A percentile compares a stretch with the other conserved stretches of the same genome.
Evolutionary conservation across 1,140 invertebrate genomes (phyloP).

Genomic region (Tetragonula clypearis): DNA sequence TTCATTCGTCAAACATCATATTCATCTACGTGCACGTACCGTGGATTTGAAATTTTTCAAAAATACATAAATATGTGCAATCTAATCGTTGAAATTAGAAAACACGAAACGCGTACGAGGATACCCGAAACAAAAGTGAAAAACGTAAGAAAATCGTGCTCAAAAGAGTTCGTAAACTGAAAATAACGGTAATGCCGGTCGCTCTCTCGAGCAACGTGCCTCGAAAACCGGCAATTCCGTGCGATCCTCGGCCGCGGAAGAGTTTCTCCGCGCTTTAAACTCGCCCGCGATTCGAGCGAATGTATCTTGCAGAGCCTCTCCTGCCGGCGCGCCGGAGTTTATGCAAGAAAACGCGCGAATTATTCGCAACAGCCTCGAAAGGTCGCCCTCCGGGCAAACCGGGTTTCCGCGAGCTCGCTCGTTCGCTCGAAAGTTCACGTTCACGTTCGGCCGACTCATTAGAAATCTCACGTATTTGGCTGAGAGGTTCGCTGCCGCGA

Average conservation of each 20-base stretch:
- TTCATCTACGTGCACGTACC: too few species aligned
- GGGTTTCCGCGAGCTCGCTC: background rate
- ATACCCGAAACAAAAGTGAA: background rate
- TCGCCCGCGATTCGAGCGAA: background rate
- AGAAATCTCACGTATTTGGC: constrained; percentile 64
- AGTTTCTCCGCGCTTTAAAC: constrained; percentile 4
- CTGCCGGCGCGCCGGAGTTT: constrained; percentile 1
- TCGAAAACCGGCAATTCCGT: background rate
- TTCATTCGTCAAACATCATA: too few species aligned
- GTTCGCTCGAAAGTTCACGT: constrained; percentile 28
- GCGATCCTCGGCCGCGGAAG: background rate
- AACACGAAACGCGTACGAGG: too few species aligned
- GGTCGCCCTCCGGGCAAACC: constrained; percentile 23
- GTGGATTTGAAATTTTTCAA: too few species aligned
- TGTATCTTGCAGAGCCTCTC: background rate
- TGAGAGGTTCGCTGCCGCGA: constrained; percentile 53
- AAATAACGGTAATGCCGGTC: background rate
- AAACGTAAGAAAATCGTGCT: too few species aligned
- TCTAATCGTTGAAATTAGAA: too few species aligned
- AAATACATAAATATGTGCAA: too few species aligned
- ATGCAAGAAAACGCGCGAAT: constrained; percentile 51
- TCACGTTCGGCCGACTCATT: constrained; percentile 62
- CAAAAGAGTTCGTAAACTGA: background rate
- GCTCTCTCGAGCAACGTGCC: background rate
- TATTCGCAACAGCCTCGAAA: constrained; percentile 50